Base-by-base conservation (phyloP, 2,888 invertebrate genomes). In the Pristionchus entomophagus region DNA sequence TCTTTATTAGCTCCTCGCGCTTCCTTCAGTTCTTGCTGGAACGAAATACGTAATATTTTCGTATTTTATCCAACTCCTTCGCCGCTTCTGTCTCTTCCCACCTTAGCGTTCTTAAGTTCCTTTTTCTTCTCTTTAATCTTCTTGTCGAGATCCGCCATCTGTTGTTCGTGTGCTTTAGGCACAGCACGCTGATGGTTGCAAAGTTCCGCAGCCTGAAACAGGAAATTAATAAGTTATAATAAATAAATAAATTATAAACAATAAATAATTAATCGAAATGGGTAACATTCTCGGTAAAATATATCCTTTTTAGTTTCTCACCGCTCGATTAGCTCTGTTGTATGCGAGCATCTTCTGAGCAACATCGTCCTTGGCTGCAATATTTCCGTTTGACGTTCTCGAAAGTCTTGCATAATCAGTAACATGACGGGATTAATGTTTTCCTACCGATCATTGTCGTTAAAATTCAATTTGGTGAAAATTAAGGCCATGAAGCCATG, bases 121-220 rank as follows among this genome's bases (percentile, higher is more conserved):
- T 97, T 96, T 92, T 96, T 96, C 94, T 99, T 99, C 29, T 96
- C 95, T 91, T 96, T 96, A 91, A 99, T 99, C 95, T 95, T 99
- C 90, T 96, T 96, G 94, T 97, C 97, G 2, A 99, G 95, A 93
- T 97, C 98, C 94, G 97, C 98, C 99, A 99, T 99, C 26, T 97
- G 97, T 94, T 99, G 98, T 88, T 96, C 96, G 94, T 97, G 97
- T 91, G 97, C 97, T 95, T 99, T 99, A 45, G 99, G 99, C 51
- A 98, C 97, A 85, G 99, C 96, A 93, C 99, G 96, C 94, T 99
- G 99, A 97, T 99, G 99, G 96, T 99, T 99, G 96, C 99, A 99
- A 8, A 99, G 95, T 90, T 99, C 96, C 88, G 99, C 99, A n/a
- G 99, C 99, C 83, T 83, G 4, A 26, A 80, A 17, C 45, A 10